These are phyloP conservation scores for Sebastes goodei DNA, from an alignment of 2,797 vertebrate genomes.

Conservation along the genomic window DNA sequence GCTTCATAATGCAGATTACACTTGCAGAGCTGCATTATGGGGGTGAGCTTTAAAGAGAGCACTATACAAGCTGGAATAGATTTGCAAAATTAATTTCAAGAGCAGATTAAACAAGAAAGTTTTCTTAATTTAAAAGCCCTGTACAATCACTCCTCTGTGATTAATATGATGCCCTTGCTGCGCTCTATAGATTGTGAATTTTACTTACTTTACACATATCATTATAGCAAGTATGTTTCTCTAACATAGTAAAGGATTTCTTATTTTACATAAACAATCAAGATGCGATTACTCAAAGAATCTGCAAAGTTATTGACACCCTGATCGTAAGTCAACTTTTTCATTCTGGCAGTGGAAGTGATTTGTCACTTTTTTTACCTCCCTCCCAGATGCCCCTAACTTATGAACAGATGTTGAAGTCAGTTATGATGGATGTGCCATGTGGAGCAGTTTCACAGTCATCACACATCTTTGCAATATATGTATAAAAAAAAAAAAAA, in stretches of 20 bases:
- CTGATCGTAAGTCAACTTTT: not conserved
- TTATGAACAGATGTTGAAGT: slow-evolving; percentile 3
- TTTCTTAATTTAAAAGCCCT: not conserved
- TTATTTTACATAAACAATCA: not conserved
- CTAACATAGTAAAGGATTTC: not conserved
- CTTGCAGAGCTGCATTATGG: not conserved
- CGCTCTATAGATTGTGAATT: no score
- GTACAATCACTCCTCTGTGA: not conserved
- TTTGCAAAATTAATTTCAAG: not conserved
- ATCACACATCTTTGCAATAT: not conserved
- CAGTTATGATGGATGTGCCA: not conserved
- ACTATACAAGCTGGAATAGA: not conserved
- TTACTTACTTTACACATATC: not conserved
- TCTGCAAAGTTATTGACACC: not conserved
- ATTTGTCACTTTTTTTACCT: not conserved
- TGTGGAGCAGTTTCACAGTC: not conserved
- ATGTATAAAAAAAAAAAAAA: not conserved
- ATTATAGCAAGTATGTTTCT: not conserved
- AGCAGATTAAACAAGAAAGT: not conserved
- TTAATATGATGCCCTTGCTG: not conserved
- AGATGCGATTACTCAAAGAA: not conserved
- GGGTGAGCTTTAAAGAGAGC: not conserved
- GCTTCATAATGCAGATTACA: not conserved
- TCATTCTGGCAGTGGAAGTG: not conserved
- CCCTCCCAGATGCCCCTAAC: not conserved